Conservation (phyloP, 2,113 vertebrate genomes). For the Salminus brasiliensis region DNA sequence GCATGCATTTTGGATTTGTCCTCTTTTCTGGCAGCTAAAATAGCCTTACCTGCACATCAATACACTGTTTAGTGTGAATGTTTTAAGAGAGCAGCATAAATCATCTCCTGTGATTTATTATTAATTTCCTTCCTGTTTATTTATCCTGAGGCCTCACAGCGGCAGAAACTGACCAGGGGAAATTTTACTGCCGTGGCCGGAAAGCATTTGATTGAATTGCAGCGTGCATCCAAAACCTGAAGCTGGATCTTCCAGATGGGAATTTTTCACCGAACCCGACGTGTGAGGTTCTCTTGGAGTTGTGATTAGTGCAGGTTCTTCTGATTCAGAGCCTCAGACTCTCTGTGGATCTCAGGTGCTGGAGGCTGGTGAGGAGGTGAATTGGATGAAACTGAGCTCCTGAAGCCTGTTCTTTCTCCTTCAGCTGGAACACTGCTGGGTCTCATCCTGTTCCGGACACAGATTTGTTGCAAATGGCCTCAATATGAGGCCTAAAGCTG, state of each 20-base stretch:
- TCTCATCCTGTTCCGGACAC: not conserved
- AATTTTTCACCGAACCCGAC: not conserved
- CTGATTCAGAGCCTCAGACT: not conserved
- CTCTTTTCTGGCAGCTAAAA: conserved; percentile 29
- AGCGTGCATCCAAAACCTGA: conserved; percentile 16
- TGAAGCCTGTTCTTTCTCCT: not conserved
- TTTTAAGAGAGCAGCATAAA: conserved; percentile 42
- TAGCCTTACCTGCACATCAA: conserved; percentile 47
- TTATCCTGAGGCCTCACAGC: conserved; percentile 28
- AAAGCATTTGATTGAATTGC: conserved; percentile 33
- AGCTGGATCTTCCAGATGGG: conserved; percentile 16
- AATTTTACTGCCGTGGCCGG: conserved; percentile 13
- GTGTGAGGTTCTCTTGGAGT: not conserved
- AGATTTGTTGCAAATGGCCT: no score
- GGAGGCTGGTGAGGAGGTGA: not conserved
- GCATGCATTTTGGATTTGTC: conserved; percentile 16
- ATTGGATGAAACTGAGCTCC: conserved; percentile 29
- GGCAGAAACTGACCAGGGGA: conserved; percentile 24
- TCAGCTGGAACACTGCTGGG: not conserved
- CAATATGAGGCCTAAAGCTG: not conserved
- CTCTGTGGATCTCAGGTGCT: not conserved
- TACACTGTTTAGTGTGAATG: conserved; percentile 36
- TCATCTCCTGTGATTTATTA: conserved; percentile 48
- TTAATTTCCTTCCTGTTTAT: conserved; percentile 54
- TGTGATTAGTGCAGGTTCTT: not conserved